Base-by-base conservation (phyloP, 1,140 invertebrate species). In the Sinonovacula constricta region DNA sequence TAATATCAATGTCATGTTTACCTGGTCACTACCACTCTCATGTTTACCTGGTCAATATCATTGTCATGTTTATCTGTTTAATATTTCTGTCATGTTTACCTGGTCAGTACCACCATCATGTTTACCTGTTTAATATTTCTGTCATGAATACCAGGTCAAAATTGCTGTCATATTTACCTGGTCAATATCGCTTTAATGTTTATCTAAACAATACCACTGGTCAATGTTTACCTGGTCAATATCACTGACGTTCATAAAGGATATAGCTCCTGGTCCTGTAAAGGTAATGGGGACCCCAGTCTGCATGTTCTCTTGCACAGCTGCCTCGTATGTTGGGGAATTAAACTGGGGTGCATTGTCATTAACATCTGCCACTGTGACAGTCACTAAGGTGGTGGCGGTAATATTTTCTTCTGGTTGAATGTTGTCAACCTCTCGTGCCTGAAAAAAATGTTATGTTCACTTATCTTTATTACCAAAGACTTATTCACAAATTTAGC, bases 201-300 rank as follows among this genome's bases (percentile, higher is more conserved):
- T n/a, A n/a, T n/a, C n/a, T n/a, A n/a, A n/a, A n/a, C n/a, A n/a
- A n/a, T n/a, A n/a, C n/a, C n/a, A n/a, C n/a, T n/a, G n/a, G n/a
- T n/a, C n/a, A n/a, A n/a, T n/a, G n/a, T n/a, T n/a, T n/a, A 96
- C 95, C 93, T 97, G 94, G 92, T 98, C 97, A 88, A 96, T 95
- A 92, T 99, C 97, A 90, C 94, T 97, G 1, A 98, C 96, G 92
- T 97, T 95, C 62, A 97, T 95, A 65, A 95, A 91, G 14, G 94
- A 93, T 85, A 95, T 94, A 24, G 95, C 94, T 12, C 69, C 67
- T 7, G 75, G 75, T 22, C 39, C 57, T 51, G 97, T 92, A 83
- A 98, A 97, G 65, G 95, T 96, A 1, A 98, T 93, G 0, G 97
- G 97, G 3, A 97, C 88, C 15, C 85, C 97, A 86, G 97, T 93